Percentiles rank a stretch among this genome's conserved stretches.
Evolutionary conservation across 2,797 vertebrate genomes (phyloP).

Genomic region (Luscinia megarhynchos): DNA sequence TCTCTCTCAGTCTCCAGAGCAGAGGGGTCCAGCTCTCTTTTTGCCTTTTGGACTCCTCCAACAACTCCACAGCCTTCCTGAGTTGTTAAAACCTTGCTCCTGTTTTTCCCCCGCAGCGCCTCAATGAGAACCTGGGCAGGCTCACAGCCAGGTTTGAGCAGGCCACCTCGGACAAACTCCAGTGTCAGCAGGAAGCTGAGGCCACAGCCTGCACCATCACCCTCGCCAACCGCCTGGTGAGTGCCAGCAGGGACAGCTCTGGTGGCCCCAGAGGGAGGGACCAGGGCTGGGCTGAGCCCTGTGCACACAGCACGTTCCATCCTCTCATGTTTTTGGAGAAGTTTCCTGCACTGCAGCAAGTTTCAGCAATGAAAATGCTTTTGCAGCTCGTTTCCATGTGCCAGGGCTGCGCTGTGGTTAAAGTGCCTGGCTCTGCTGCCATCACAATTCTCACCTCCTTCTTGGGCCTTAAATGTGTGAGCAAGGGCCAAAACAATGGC

Average conservation of each 20-base stretch:
- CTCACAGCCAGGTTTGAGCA: constrained; percentile 92
- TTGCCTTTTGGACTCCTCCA: background rate
- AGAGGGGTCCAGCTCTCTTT: background rate
- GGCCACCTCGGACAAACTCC: constrained; percentile 91
- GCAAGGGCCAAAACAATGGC: background rate
- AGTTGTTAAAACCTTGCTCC: background rate
- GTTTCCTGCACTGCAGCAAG: background rate
- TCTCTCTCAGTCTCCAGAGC: background rate
- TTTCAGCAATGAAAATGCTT: background rate
- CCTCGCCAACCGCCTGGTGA: constrained; percentile 94
- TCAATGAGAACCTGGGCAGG: constrained; percentile 92
- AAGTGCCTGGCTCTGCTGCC: background rate
- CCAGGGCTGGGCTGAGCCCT: background rate
- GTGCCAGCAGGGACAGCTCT: constrained; percentile 16
- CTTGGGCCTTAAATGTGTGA: background rate
- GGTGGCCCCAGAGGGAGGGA: background rate
- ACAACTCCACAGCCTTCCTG: fast-evolving
- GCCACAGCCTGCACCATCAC: constrained; percentile 87
- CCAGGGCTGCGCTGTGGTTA: background rate
- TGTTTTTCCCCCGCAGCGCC: constrained; percentile 76
- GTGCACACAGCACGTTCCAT: background rate
- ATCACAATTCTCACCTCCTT: background rate
- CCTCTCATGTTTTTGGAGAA: background rate
- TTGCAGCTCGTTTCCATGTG: background rate
- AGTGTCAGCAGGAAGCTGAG: constrained; percentile 93